phyloP scores from a whole-genome alignment of 2,797 vertebrate species.

The Hydrolagus colliei region DNA sequence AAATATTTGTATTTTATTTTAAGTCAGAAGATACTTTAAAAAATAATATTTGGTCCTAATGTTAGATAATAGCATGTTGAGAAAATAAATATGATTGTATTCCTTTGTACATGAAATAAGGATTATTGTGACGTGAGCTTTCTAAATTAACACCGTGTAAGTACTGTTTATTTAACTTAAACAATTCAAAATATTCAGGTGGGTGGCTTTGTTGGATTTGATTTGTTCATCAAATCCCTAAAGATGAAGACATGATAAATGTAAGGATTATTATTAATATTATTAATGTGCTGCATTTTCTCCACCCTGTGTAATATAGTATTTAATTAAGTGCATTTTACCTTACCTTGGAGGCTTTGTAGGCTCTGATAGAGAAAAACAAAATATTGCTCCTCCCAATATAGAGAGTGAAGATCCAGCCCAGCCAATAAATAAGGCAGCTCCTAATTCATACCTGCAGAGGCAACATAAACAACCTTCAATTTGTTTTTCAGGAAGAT shows the following conservation, averaged over 20 bases:
- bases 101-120: no score
- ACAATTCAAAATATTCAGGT: no score
- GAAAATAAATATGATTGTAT: no score
- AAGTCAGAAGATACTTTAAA: no score
- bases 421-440: conserved; percentile 88
- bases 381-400: conserved; percentile 76
- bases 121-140: no score
- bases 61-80: no score
- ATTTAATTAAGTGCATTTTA: conserved; percentile 14
- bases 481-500: neutral
- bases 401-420: conserved; percentile 80
- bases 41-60: no score
- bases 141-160: no score
- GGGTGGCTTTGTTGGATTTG: no score
- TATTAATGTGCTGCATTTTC: neutral
- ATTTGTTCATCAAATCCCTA: neutral
- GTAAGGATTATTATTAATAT: neutral
- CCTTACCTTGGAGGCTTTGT: conserved; percentile 58
- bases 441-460: conserved; percentile 83
- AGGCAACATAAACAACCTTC: conserved; percentile 27
- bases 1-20: no score
- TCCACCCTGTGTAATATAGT: neutral
- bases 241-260: neutral
- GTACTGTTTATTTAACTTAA: no score
- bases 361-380: conserved; percentile 62